Base-by-base conservation (phyloP, 1,140 invertebrate species). In the Dermatophagoides farinae region DNA sequence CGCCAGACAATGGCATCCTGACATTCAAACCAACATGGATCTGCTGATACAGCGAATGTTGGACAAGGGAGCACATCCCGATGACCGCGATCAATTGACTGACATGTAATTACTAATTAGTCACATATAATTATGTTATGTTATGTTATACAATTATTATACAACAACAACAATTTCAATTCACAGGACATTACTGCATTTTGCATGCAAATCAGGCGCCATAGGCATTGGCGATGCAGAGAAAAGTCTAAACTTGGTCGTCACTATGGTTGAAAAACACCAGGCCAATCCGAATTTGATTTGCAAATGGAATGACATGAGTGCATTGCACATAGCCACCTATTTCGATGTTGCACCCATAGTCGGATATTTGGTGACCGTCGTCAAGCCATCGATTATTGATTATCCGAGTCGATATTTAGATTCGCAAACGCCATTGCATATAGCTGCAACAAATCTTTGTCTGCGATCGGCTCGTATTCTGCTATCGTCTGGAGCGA, bases 261-360 rank as follows among this genome's bases (percentile, higher is more conserved):
- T 67, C 57, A 53, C 71, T 53, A 66, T 78, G 8, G 52, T 78
- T 20, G 66, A 69, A 14, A 67, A 69, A 60, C 11, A 20, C 23
- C 76, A 75, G 8, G 76, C 76, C 16, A 73, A 77, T 68, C 66
- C 73, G 14, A 70, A 72, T 62, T 71, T 75, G 41, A 65, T 76
- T 53, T 78, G 76, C 65, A 66, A 74, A n/a, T 78, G 77, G 77
- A 78, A 76, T 31, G 72, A 76, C 62, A 78, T 78, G 77, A 74
- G 75, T 41, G 72, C 77, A 22, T 65, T 78, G 38, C 77, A 78
- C 67, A 78, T 77, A 68, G 76, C 77, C 22, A 72, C 75, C 6
- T 77, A 76, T 65, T 78, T 77, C 67, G 76, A 78, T 70, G 75
- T 76, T 20, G 72, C 75, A 14, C 70, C 72, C 53, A 73, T 77